Conservation (phyloP, 2,113 vertebrate species). For the Gymnorhina tibicen region DNA sequence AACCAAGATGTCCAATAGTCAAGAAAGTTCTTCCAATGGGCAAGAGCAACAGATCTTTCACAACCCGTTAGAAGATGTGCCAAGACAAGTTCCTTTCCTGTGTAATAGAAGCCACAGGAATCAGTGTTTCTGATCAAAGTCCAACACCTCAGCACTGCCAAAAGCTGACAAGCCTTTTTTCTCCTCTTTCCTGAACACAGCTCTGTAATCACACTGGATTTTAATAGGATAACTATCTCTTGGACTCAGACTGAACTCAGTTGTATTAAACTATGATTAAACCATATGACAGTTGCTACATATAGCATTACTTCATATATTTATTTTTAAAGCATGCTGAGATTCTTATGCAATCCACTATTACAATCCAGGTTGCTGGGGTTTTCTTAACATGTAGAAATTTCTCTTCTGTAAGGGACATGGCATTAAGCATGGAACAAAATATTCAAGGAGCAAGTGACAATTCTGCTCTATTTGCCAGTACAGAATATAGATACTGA, state of each 20-base stretch:
- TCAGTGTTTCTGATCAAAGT: constrained; percentile 53
- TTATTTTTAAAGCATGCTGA: constrained; percentile 9
- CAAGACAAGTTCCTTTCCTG: constrained; percentile 45
- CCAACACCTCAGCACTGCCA: constrained; percentile 49
- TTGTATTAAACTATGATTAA: constrained; percentile 34
- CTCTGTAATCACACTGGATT: constrained; percentile 53
- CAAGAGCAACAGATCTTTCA: constrained; percentile 41
- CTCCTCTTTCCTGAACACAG: constrained; percentile 24
- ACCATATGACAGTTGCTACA: neutral
- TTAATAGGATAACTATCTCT: constrained; percentile 57
- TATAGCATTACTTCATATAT: constrained; percentile 18
- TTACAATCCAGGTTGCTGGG: neutral
- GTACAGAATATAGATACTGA: neutral
- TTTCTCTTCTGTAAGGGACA: neutral
- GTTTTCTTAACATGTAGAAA: neutral
- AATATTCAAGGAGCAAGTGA: neutral
- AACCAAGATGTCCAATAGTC: constrained; percentile 38
- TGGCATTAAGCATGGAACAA: neutral
- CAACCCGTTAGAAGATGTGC: constrained; percentile 55
- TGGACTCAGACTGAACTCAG: constrained; percentile 31
- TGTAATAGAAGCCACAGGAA: constrained; percentile 62
- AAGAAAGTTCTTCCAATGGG: constrained; percentile 60
- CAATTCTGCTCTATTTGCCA: neutral
- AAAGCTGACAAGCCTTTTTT: constrained; percentile 48
- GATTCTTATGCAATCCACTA: neutral